Conservation (phyloP, 2,113 vertebrate genomes). For the Mus pahari region DNA sequence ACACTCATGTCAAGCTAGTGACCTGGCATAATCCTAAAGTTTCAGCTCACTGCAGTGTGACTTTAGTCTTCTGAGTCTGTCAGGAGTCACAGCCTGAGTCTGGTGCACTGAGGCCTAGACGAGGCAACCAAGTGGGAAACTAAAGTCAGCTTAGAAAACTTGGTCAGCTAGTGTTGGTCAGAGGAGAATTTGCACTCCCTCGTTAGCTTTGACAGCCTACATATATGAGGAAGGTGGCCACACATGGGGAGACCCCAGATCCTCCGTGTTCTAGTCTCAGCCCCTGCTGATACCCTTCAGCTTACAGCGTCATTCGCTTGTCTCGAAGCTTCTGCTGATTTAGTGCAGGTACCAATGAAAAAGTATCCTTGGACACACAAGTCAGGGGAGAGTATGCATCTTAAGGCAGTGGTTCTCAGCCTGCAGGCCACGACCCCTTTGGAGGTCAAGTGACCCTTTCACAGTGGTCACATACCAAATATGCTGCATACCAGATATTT, state of each 20-base stretch:
- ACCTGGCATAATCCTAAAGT: not conserved
- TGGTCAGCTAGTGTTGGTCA: not conserved
- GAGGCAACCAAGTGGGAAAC: not conserved
- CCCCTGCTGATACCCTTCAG: not conserved
- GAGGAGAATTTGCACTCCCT: not conserved
- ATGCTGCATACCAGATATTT: not conserved
- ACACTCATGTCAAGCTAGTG: not conserved
- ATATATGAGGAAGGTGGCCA: not conserved
- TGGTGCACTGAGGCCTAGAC: not conserved
- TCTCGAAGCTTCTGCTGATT: not conserved
- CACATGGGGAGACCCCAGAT: not conserved
- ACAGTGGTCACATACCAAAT: not conserved
- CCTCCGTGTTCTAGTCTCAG: not conserved
- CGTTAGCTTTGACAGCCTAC: not conserved
- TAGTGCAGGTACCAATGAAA: not conserved
- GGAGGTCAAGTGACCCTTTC: not conserved
- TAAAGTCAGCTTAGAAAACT: not conserved
- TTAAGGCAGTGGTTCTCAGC: not conserved
- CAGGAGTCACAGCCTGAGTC: not conserved
- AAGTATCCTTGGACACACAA: not conserved
- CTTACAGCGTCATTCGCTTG: not conserved
- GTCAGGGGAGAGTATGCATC: not conserved
- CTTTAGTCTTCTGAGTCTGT: slow-evolving; percentile 12
- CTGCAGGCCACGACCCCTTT: not conserved
- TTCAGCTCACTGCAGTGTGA: not conserved